Percentiles rank a stretch among this genome's conserved stretches.
Conservation (phyloP, 2,797 vertebrate species). For the Buceros bicornis region DNA sequence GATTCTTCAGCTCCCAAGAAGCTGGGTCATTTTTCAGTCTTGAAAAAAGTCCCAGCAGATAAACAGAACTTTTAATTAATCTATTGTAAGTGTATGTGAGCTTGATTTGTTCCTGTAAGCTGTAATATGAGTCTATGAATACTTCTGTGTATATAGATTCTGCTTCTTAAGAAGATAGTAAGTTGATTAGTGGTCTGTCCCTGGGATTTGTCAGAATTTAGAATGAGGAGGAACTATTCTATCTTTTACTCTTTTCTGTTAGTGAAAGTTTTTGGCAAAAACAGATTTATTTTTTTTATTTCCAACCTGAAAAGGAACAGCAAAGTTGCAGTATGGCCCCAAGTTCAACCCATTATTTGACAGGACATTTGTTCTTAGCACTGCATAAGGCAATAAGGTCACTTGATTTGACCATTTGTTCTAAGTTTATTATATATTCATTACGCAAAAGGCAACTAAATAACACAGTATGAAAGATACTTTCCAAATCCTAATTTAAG, state of each 20-base stretch:
- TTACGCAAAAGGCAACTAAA: neutral
- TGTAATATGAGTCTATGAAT: neutral
- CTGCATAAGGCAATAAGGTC: neutral
- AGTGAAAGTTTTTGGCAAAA: neutral
- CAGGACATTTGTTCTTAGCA: neutral
- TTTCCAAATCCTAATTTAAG: conserved; percentile 5
- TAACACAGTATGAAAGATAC: neutral
- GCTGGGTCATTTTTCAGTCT: neutral
- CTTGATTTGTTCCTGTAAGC: neutral
- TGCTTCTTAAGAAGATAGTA: neutral
- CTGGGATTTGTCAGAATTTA: neutral
- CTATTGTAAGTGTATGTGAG: neutral
- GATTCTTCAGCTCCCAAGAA: neutral
- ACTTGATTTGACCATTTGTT: neutral
- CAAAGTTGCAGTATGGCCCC: neutral
- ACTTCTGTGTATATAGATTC: neutral
- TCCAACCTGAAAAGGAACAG: neutral
- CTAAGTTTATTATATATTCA: neutral
- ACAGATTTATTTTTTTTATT: neutral
- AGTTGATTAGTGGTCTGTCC: neutral
- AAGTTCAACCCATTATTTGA: neutral
- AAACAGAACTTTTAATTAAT: neutral
- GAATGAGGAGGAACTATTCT: neutral
- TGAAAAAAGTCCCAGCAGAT: neutral
- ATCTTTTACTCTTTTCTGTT: neutral